Conservation (phyloP, 2,888 invertebrate species). For the Incurvaria masculella region DNA sequence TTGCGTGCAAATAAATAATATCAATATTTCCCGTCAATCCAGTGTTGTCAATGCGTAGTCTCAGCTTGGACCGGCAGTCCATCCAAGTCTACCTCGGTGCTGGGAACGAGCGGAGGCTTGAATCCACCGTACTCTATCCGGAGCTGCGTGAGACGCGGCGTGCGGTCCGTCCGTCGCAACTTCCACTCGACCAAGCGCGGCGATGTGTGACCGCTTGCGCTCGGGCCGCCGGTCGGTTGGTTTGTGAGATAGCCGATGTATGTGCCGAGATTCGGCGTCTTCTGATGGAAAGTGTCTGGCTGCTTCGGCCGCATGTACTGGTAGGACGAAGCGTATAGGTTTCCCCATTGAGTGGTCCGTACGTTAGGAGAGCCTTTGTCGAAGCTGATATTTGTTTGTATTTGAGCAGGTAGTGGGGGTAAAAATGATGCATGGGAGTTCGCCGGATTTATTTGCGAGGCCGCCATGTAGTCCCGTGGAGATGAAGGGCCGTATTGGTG, state of each 20-base stretch:
- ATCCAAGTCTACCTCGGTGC: conserved; percentile 73
- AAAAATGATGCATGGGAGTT: background rate
- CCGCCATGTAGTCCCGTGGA: background rate
- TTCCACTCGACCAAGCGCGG: conserved; percentile 38
- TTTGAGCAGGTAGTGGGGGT: background rate
- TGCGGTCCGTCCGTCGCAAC: conserved; percentile 54
- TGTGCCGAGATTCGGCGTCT: conserved; percentile 18
- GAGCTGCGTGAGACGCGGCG: conserved; percentile 43
- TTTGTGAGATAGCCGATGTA: conserved; percentile 26
- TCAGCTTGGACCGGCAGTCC: conserved; percentile 57
- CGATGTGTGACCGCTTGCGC: too few relatives aligned
- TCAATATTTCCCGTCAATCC: too few relatives aligned
- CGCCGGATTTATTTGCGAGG: background rate
- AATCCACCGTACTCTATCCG: conserved; percentile 80
- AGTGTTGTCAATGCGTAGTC: conserved; percentile 4
- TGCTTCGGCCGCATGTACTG: conserved; percentile 25
- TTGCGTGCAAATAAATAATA: too few relatives aligned
- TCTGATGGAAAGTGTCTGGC: conserved; percentile 13
- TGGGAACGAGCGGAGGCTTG: conserved; percentile 77
- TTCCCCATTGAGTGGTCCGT: conserved; percentile 34
- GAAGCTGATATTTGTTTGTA: background rate
- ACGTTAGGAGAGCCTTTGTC: background rate
- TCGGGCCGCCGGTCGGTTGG: conserved; percentile 18
- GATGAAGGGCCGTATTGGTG: background rate
- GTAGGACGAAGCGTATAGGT: conserved; percentile 38